Conservation (phyloP, 2,888 invertebrate species). For the Drosophila macrospina region DNA sequence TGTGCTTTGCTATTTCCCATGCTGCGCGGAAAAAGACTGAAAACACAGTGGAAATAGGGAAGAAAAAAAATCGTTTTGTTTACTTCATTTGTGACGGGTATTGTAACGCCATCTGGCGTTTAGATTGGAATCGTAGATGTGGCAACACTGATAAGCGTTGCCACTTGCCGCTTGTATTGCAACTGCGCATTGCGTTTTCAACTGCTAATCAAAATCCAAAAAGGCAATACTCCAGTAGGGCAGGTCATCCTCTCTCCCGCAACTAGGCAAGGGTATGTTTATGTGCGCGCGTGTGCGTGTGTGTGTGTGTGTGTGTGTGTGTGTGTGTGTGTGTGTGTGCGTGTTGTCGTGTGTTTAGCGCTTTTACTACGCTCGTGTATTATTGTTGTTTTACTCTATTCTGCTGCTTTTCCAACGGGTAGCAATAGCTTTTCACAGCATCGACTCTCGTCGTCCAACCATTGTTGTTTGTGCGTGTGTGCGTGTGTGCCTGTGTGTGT, state of each 20-base stretch:
- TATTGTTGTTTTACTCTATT: slow-evolving; percentile 54
- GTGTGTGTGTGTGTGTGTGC: slow-evolving; percentile 9
- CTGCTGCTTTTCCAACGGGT: slow-evolving; percentile 31
- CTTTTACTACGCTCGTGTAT: slow-evolving; percentile 45
- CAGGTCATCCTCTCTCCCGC: slow-evolving; percentile 35
- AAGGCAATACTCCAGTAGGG: slow-evolving; percentile 30
- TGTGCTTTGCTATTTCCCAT: too few relatives aligned
- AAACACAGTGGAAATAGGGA: too few relatives aligned
- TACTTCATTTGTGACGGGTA: too few relatives aligned
- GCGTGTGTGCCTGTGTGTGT: slow-evolving; percentile 11
- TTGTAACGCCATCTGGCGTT: slow-evolving; percentile 33
- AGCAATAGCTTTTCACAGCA: slow-evolving; percentile 43
- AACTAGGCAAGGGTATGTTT: slow-evolving; percentile 3
- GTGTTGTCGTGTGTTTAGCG: slow-evolving; percentile 34
- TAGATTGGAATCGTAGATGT: background rate
- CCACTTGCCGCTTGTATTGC: slow-evolving; percentile 33
- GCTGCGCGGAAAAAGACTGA: too few relatives aligned
- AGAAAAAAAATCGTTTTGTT: too few relatives aligned
- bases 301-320: slow-evolving; percentile 16
- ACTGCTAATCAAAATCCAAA: slow-evolving; percentile 14
- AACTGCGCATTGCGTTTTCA: slow-evolving; percentile 41
- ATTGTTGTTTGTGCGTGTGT: slow-evolving; percentile 4
- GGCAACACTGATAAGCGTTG: slow-evolving; percentile 43
- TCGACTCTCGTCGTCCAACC: slow-evolving; percentile 25
- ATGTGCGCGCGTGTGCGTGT: background rate